Evolutionary conservation across 1,140 invertebrate genomes (phyloP).

Genomic region (Drosophila arawakana): DNA sequence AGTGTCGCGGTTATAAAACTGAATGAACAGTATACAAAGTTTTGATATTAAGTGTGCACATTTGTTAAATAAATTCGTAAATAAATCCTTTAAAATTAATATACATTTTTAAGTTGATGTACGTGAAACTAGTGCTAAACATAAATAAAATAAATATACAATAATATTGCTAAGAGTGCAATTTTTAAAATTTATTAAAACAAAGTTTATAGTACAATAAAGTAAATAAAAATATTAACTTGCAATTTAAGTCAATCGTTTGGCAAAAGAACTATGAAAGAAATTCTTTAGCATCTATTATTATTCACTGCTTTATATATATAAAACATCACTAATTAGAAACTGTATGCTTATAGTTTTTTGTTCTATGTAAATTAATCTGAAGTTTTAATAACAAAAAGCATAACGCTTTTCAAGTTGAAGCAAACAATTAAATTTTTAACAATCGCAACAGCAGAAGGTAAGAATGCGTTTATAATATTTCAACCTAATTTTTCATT

Average conservation of each 20-base stretch:
- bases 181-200: not conserved
- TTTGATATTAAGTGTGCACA: not conserved
- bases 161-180: constrained; percentile 2
- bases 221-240: not conserved
- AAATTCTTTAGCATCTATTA: no score
- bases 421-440: not conserved
- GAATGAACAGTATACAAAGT: constrained; percentile 2
- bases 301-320: no score
- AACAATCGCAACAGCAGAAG: constrained; percentile 4
- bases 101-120: not conserved
- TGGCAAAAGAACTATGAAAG: no score
- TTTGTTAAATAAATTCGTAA: not conserved
- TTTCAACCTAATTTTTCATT: not conserved
- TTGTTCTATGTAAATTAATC: no score
- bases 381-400: constrained; percentile 1
- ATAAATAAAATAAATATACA: not conserved
- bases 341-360: no score
- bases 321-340: no score
- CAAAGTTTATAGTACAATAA: not conserved
- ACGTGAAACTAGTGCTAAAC: constrained; percentile 14
- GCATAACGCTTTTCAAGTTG: not conserved
- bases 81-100: not conserved
- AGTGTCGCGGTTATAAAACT: not conserved
- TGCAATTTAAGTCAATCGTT: constrained; percentile 9
- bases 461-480: constrained; percentile 1